These are phyloP conservation scores for Ophion slaviceki DNA, from an alignment of 2,888 invertebrate genomes.

Conservation along the genomic window DNA sequence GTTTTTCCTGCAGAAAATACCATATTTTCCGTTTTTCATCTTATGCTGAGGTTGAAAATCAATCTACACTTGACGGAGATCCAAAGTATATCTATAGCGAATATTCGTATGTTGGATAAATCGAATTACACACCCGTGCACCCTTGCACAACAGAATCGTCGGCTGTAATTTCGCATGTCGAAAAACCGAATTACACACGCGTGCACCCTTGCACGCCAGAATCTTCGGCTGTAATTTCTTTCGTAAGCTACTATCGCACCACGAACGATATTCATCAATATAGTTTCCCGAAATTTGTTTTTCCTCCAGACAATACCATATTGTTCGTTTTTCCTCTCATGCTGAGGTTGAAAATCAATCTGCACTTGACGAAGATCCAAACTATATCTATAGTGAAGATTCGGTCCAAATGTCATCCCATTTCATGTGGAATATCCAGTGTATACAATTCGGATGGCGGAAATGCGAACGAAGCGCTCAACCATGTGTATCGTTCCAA, in stretches of 20 bases:
- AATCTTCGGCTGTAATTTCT: background rate
- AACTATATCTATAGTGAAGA: background rate
- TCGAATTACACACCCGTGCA: no score
- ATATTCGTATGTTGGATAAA: background rate
- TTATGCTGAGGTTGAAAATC: background rate
- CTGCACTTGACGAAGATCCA: background rate
- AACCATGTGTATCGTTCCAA: slow-evolving; percentile 32
- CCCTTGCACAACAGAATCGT: no score
- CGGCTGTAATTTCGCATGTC: no score
- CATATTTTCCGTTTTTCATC: background rate
- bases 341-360: background rate
- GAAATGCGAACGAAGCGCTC: slow-evolving; percentile 33
- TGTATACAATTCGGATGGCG: slow-evolving; percentile 34
- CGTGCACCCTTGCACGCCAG: background rate
- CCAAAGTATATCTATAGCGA: background rate
- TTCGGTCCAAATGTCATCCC: background rate
- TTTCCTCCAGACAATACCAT: background rate
- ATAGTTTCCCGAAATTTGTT: background rate
- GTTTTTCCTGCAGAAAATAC: background rate
- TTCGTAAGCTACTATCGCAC: background rate
- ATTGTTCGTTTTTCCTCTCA: background rate
- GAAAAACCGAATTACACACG: slow-evolving; percentile 13
- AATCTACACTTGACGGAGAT: background rate
- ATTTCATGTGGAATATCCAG: slow-evolving; percentile 30
- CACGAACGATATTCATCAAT: background rate